phyloP scores from a whole-genome alignment of 1,140 invertebrate genomes.

The Drosophila novamexicana region DNA sequence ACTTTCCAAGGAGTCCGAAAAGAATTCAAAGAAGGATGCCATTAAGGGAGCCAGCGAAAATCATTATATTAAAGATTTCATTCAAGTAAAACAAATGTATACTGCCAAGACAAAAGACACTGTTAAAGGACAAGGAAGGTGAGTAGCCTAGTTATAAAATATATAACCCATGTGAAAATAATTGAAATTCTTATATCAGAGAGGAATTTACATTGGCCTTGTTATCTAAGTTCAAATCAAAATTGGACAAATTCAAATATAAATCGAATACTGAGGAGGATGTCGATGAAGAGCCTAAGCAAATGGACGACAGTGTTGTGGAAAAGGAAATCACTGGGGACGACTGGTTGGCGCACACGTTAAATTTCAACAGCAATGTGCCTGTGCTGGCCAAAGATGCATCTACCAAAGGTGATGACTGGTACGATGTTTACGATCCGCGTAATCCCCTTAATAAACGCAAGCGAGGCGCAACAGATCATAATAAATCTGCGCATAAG shows the following conservation, averaged over 20 bases:
- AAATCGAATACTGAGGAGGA: conserved; percentile 84
- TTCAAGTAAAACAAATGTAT: conserved; percentile 92
- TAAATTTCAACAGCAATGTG: conserved; percentile 91
- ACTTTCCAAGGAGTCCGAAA: conserved; percentile 75
- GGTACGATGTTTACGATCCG: conserved; percentile 98
- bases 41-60: conserved; percentile 78
- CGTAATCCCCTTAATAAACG: conserved; percentile 97
- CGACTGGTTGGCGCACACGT: conserved; percentile 91
- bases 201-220: conserved; percentile 91
- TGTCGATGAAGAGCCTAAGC: conserved; percentile 33
- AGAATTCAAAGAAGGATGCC: conserved; percentile 82
- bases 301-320: conserved; percentile 49
- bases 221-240: conserved; percentile 93
- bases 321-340: conserved; percentile 86
- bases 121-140: conserved; percentile 89
- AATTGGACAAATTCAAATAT: conserved; percentile 89
- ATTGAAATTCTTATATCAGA: conserved; percentile 73
- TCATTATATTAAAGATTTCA: conserved; percentile 88
- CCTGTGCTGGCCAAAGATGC: conserved; percentile 97
- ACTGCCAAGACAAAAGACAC: conserved; percentile 88
- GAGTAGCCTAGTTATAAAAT: conserved; percentile 9
- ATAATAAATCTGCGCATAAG: conserved; percentile 31
- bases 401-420: conserved; percentile 95
- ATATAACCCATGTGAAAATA: not conserved
- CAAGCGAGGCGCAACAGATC: conserved; percentile 88